Conservation (phyloP, 2,113 vertebrate genomes). For the Perca schrenkii region DNA sequence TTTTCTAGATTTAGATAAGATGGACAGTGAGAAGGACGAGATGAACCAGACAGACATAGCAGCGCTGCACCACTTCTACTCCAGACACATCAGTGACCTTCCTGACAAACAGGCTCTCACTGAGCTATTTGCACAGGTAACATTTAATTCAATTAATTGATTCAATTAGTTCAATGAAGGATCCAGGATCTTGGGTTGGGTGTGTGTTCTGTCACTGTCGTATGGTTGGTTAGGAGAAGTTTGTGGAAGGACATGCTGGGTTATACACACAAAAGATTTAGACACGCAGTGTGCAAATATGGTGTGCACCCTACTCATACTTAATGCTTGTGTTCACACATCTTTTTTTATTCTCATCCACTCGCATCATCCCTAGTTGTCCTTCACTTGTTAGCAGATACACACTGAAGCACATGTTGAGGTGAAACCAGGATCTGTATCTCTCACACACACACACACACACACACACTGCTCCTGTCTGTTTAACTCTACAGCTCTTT, state of each 20-base stretch:
- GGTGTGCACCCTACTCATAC: not conserved
- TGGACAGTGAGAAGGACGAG: slow-evolving; percentile 96
- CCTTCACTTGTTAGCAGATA: not conserved
- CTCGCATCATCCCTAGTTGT: not conserved
- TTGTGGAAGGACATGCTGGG: not conserved
- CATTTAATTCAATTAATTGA: no score
- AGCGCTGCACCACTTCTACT: slow-evolving; percentile 95
- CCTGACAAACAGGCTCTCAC: slow-evolving; percentile 88
- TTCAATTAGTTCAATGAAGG: not conserved
- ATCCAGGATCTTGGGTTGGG: not conserved
- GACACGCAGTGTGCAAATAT: slow-evolving; percentile 2
- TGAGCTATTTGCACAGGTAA: slow-evolving; percentile 94
- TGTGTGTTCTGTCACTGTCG: not conserved
- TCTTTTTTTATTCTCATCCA: not conserved
- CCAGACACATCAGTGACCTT: slow-evolving; percentile 90
- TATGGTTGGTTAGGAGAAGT: not conserved
- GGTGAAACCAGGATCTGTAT: slow-evolving; percentile 12
- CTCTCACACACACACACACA: not conserved
- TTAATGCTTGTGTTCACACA: not conserved
- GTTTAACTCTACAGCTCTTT: slow-evolving; percentile 23
- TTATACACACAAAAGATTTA: not conserved
- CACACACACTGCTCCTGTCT: slow-evolving; percentile 5
- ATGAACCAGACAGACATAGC: slow-evolving; percentile 93
- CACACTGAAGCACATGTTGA: slow-evolving; percentile 14
- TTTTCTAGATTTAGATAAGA: slow-evolving; percentile 92